A percentile compares a stretch with the other conserved stretches of the same genome.
These are phyloP conservation scores for Arenaria interpres DNA, from an alignment of 2,113 vertebrate species.

Conservation along the genomic window DNA sequence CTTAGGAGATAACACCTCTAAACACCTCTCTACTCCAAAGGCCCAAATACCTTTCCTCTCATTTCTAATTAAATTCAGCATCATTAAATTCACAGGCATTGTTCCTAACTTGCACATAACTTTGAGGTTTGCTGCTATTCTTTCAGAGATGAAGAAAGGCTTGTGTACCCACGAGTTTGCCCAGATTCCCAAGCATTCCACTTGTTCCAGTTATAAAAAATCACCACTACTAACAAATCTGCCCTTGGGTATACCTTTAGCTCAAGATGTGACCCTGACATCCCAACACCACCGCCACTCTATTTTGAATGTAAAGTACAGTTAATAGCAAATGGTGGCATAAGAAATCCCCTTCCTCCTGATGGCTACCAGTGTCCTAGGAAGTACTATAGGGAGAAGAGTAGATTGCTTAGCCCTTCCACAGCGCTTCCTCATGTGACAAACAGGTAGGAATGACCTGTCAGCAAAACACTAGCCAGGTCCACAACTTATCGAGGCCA, in stretches of 20 bases:
- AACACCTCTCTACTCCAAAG: background rate
- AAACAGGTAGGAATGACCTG: background rate
- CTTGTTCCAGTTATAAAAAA: background rate
- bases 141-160: background rate
- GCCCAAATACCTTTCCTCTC: background rate
- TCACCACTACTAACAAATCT: background rate
- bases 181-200: background rate
- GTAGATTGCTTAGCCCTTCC: background rate
- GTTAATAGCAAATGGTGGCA: background rate
- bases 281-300: background rate
- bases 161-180: accelerated
- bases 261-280: background rate
- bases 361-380: background rate
- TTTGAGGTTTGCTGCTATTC: background rate
- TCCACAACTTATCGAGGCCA: background rate
- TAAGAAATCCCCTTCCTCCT: background rate
- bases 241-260: background rate
- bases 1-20: background rate
- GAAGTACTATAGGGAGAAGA: background rate
- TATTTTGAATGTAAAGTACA: background rate
- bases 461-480: background rate
- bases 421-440: background rate
- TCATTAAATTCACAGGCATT: background rate
- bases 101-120: background rate
- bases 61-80: background rate